phyloP scores from a whole-genome alignment of 2,113 vertebrate genomes.

The Myrmophylax atrothorax region DNA sequence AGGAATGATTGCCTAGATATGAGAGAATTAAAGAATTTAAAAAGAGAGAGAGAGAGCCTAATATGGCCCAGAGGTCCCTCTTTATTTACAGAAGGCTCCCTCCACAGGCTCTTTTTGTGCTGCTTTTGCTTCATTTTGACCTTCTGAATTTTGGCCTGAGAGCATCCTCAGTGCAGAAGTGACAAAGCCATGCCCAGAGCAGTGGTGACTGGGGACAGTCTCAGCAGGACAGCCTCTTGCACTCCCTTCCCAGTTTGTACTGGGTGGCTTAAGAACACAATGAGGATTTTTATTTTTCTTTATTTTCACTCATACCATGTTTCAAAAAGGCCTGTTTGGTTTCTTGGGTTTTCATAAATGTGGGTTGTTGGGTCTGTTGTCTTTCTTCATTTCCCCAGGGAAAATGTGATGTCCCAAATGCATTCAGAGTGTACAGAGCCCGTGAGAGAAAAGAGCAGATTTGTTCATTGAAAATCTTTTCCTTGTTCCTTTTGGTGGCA shows the following conservation, averaged over 20 bases:
- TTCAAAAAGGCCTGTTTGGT: background rate
- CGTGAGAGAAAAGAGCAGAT: background rate
- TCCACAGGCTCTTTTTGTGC: background rate
- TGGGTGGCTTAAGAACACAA: background rate
- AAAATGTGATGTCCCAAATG: background rate
- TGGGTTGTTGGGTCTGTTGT: background rate
- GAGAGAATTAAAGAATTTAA: background rate
- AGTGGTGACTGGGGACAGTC: background rate
- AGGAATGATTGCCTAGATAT: background rate
- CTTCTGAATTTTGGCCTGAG: background rate
- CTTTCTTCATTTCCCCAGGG: background rate
- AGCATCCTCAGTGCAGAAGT: background rate
- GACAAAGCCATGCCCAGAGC: background rate
- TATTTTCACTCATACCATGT: background rate
- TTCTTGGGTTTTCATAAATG: background rate
- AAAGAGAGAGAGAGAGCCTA: background rate
- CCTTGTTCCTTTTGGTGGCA: background rate
- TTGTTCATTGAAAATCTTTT: constrained; percentile 2
- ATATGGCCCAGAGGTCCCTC: accelerated
- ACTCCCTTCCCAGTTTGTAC: background rate
- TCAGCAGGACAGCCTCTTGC: background rate
- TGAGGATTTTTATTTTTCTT: background rate
- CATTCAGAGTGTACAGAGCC: background rate
- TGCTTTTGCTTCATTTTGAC: background rate
- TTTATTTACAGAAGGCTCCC: background rate